Percentiles rank a stretch among this genome's conserved stretches.
phyloP scores from a whole-genome alignment of 2,113 vertebrate species.

The Myiopsitta monachus region DNA sequence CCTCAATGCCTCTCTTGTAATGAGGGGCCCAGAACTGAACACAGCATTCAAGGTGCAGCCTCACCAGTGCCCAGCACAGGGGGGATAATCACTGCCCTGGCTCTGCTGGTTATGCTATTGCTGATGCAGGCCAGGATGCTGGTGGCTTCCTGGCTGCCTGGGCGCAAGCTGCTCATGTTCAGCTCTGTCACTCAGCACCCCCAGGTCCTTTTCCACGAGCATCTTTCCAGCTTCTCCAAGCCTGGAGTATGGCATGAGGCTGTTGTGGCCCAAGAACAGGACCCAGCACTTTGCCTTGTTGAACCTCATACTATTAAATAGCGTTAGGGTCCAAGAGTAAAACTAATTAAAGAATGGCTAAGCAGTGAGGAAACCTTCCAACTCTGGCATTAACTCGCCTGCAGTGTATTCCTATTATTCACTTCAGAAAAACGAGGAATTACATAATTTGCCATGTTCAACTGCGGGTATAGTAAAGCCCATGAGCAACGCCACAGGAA shows the following conservation, averaged over 20 bases:
- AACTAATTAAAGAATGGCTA: neutral
- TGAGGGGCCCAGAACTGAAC: neutral
- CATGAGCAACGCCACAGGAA: slow-evolving; percentile 34
- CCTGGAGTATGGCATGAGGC: neutral
- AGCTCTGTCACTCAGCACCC: neutral
- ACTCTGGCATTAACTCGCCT: neutral
- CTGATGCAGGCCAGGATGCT: neutral
- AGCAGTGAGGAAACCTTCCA: neutral
- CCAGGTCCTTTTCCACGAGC: neutral
- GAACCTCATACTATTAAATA: neutral
- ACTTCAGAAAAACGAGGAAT: neutral
- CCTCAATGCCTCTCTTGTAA: neutral
- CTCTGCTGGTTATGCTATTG: neutral
- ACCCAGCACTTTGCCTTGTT: neutral
- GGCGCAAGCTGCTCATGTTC: neutral
- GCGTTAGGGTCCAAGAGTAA: neutral
- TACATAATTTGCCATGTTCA: neutral
- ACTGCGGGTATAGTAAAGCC: neutral
- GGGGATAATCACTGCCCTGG: neutral
- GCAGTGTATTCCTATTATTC: neutral
- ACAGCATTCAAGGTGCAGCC: neutral
- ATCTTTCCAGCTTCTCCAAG: neutral
- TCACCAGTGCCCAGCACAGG: neutral
- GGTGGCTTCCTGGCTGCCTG: neutral
- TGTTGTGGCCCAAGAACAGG: neutral